Conservation (phyloP, 1,140 invertebrate genomes). For the Drosophila trapezifrons region DNA sequence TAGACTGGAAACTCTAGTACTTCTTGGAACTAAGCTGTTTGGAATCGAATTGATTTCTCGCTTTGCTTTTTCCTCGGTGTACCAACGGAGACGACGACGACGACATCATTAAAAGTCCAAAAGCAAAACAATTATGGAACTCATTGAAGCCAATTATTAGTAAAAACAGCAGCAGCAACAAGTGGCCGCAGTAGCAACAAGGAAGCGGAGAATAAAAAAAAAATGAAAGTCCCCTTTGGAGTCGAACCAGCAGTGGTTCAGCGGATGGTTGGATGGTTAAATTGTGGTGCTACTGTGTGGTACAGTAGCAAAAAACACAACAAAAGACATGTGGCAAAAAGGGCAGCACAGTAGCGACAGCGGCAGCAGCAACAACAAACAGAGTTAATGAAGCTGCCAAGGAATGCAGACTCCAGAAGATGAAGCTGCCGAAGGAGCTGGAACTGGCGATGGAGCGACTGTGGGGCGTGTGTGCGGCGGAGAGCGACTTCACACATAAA, state of each 20-base stretch:
- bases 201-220: conserved; percentile 18
- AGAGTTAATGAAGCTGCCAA: conserved; percentile 81
- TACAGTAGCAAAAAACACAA: conserved; percentile 76
- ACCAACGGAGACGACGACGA: conserved; percentile 32
- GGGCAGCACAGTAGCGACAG: conserved; percentile 51
- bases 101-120: conserved; percentile 81
- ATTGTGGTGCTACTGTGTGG: conserved; percentile 62
- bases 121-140: conserved; percentile 83
- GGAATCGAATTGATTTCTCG: background rate
- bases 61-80: background rate
- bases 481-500: conserved; percentile 77
- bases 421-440: conserved; percentile 40
- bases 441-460: conserved; percentile 26
- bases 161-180: conserved; percentile 64
- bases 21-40: no score
- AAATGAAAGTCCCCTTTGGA: conserved; percentile 58
- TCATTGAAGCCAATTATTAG: conserved; percentile 82
- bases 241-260: conserved; percentile 18
- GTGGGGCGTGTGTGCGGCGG: conserved; percentile 11
- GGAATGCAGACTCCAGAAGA: conserved; percentile 65
- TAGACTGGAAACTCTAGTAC: no score
- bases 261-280: conserved; percentile 10
- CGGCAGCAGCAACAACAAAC: conserved; percentile 53
- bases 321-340: conserved; percentile 71
- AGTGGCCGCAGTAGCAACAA: conserved; percentile 34